Percentiles rank a stretch among this genome's conserved stretches.
phyloP scores from a whole-genome alignment of 2,113 vertebrate species.

The Callionymus lyra region DNA sequence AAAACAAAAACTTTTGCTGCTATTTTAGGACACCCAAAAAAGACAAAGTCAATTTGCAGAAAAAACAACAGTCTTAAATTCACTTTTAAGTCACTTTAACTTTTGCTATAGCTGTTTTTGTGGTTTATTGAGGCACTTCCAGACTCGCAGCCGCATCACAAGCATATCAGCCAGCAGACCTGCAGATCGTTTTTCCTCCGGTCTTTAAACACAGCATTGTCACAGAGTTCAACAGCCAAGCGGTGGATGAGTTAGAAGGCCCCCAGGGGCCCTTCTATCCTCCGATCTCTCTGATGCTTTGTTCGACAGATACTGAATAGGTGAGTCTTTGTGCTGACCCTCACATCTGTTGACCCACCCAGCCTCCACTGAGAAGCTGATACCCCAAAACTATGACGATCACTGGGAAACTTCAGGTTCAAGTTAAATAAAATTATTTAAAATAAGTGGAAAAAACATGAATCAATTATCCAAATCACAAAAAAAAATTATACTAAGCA shows the following conservation, averaged over 20 bases:
- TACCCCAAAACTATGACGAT: conserved; percentile 32
- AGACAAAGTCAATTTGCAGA: no score
- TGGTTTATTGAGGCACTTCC: conserved; percentile 1
- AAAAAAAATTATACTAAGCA: no score
- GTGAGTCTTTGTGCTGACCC: conserved; percentile 69
- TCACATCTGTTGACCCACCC: conserved; percentile 65
- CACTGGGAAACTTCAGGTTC: no score
- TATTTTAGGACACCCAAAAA: no score
- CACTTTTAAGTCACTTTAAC: background rate
- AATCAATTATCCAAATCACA: no score
- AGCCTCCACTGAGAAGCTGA: conserved; percentile 58
- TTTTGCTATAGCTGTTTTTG: no score
- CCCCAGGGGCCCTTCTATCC: conserved; percentile 52
- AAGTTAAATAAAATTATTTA: no score
- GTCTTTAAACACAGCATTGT: conserved; percentile 66
- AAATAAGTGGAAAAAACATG: no score
- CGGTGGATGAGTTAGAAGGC: conserved; percentile 66
- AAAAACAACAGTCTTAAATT: no score
- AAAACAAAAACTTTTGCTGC: no score
- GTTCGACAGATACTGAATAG: conserved; percentile 71
- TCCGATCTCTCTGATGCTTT: conserved; percentile 60
- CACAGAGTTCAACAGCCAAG: conserved; percentile 62
- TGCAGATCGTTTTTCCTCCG: conserved; percentile 64
- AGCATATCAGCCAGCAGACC: conserved; percentile 44
- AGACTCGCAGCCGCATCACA: conserved; percentile 35